phyloP scores from a whole-genome alignment of 1,140 invertebrate species.

The Onthophagus taurus region DNA sequence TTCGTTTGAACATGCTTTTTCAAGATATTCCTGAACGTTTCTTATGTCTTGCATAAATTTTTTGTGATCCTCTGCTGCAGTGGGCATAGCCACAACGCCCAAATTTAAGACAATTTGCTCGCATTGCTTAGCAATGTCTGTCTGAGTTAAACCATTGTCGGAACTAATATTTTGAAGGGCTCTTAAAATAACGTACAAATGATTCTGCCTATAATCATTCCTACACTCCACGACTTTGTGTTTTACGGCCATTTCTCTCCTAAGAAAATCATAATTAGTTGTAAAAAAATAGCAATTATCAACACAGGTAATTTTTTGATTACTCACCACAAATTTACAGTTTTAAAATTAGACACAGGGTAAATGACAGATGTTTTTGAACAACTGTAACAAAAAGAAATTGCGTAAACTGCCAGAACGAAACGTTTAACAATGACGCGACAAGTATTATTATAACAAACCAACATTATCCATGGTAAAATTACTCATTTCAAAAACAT shows the following conservation, averaged over 20 bases:
- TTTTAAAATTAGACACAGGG: conserved; percentile 5
- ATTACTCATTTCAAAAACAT: not conserved
- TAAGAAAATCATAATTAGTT: not conserved
- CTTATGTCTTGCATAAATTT: conserved; percentile 38
- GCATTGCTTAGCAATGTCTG: conserved; percentile 21
- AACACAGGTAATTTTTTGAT: not conserved
- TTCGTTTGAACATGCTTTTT: conserved; percentile 28
- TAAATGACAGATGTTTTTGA: conserved; percentile 6
- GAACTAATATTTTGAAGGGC: conserved; percentile 24
- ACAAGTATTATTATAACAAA: not conserved
- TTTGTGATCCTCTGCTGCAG: conserved; percentile 23
- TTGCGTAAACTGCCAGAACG: conserved; percentile 6
- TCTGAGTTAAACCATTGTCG: conserved; percentile 17
- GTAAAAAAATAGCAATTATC: not conserved
- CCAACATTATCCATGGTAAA: not conserved
- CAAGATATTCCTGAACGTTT: conserved; percentile 36
- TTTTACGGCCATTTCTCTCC: conserved; percentile 32
- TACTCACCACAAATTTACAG: conserved; percentile 8
- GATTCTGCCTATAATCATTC: conserved; percentile 15
- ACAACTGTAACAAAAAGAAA: conserved; percentile 12
- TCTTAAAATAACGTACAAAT: conserved; percentile 26
- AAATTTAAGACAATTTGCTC: conserved; percentile 27
- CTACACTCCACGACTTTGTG: conserved; percentile 31
- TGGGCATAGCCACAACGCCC: conserved; percentile 29
- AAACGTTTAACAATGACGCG: not conserved